phyloP scores from a whole-genome alignment of 2,797 vertebrate species.

The Enteromius treurensis region DNA sequence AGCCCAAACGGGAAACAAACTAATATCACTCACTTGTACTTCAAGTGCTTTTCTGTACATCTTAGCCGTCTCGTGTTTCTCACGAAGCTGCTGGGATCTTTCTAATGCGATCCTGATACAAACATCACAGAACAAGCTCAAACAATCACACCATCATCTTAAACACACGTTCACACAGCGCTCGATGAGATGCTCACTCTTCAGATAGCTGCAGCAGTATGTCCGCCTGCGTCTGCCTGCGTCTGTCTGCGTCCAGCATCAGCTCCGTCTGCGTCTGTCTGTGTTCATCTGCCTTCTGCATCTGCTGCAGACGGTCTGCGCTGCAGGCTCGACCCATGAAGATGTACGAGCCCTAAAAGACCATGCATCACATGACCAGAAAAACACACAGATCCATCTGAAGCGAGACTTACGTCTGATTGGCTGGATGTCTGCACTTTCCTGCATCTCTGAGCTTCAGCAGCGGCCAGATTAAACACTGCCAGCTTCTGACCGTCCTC shows the following conservation, averaged over 20 bases:
- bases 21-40: constrained; percentile 43
- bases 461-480: constrained; percentile 75
- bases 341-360: constrained; percentile 77
- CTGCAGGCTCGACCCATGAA: constrained; percentile 78
- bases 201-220: constrained; percentile 77
- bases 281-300: constrained; percentile 70
- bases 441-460: constrained; percentile 70
- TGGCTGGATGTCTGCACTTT: constrained; percentile 64
- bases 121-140: constrained; percentile 2
- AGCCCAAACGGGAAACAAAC: background rate
- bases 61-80: constrained; percentile 40
- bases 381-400: background rate
- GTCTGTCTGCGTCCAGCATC: constrained; percentile 40
- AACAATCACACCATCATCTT: background rate
- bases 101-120: constrained; percentile 39
- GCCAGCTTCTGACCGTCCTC: constrained; percentile 75
- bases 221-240: constrained; percentile 71
- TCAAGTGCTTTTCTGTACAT: constrained; percentile 44
- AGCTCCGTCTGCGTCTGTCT: constrained; percentile 57
- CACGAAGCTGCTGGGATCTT: constrained; percentile 22
- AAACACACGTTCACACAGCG: background rate
- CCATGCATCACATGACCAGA: constrained; percentile 10
- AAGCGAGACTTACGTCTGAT: constrained; percentile 71
- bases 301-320: constrained; percentile 72
- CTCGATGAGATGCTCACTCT: constrained; percentile 70